Evolutionary conservation across 2,888 invertebrate species (phyloP).

Genomic region (Anorthoa munda): DNA sequence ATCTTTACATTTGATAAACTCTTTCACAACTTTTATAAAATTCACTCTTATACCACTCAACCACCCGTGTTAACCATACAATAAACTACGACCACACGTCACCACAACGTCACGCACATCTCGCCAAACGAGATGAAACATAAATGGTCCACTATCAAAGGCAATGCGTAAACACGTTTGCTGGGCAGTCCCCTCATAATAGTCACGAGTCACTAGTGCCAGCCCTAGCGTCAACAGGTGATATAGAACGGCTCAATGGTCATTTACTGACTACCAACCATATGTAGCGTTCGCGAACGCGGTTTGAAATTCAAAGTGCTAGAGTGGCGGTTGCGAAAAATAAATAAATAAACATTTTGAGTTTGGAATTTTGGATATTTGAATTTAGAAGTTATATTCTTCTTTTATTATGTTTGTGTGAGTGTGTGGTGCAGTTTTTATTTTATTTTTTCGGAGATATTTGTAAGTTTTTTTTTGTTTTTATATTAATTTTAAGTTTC

Average conservation of each 20-base stretch:
- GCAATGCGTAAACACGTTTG: conserved; percentile 48
- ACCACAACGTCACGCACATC: conserved; percentile 24
- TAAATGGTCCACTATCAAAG: conserved; percentile 42
- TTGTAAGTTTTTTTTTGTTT: conserved; percentile 51
- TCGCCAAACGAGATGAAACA: conserved; percentile 23
- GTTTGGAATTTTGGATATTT: conserved; percentile 44
- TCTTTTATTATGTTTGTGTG: conserved; percentile 54
- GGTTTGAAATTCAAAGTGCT: conserved; percentile 75
- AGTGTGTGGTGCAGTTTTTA: conserved; percentile 52
- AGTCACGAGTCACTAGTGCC: conserved; percentile 47
- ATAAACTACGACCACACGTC: conserved; percentile 16
- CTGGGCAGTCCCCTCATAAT: conserved; percentile 54
- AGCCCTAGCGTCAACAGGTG: conserved; percentile 75
- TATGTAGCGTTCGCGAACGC: conserved; percentile 78
- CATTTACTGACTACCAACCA: conserved; percentile 83
- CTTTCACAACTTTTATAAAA: neutral
- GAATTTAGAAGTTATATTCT: conserved; percentile 31
- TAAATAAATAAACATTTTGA: conserved; percentile 55
- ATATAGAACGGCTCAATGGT: conserved; percentile 76
- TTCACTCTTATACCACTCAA: neutral
- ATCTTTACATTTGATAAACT: neutral
- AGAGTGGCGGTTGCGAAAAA: conserved; percentile 62
- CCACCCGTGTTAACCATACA: neutral
- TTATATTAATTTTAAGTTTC: neutral
- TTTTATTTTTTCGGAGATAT: conserved; percentile 41